Evolutionary conservation across 2,113 vertebrate genomes (phyloP), one percentile per base, ranked within the genome.

Genomic region (Lethenteron camtschaticum): DNA sequence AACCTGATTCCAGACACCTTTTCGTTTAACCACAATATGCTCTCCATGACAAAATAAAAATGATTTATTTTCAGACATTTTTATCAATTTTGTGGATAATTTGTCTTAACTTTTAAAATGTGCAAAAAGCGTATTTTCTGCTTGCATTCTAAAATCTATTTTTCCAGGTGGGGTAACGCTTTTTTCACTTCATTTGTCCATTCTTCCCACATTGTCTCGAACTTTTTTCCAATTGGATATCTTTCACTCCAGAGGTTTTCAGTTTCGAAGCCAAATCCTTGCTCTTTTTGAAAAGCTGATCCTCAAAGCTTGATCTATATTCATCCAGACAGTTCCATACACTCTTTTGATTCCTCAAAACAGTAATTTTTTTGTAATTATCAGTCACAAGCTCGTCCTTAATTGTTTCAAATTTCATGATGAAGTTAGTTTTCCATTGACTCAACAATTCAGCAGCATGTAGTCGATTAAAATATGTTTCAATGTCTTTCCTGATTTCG

Each of bases 381-480:
- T 78, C 77, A 11, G 0, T 9, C 8, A 80, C 12, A 71, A 81
- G 77, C 2, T 73, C 69, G 0, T 71, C 57, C 69, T 75, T 69
- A 0, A 80, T 73, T 1, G 75, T 72, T 12, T 60, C 69, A 57
- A 81, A 70, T 59, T 74, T 76, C 20, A 9, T 3, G 12, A 76
- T 71, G 1, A 69, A 76, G 68, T 2, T 71, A 18, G 1, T 2
- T 76, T 66, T 78, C 79, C 79, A 83, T 18, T 80, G 77, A 20
- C 20, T 20, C 20, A 20, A 20, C 20, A 20, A 20, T 20, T 20
- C 20, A 20, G 20, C 20, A 20, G 66, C 72, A 4, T 70, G 13
- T 79, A 74, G 58, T 82, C 76, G 56, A 3, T 57, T 70, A 83
- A 20, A 82, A 71, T 72, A 80, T 2, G 24, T 57, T 12, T 77